Conservation (phyloP, 2,888 invertebrate species). For the Calliscelio sp. region DNA sequence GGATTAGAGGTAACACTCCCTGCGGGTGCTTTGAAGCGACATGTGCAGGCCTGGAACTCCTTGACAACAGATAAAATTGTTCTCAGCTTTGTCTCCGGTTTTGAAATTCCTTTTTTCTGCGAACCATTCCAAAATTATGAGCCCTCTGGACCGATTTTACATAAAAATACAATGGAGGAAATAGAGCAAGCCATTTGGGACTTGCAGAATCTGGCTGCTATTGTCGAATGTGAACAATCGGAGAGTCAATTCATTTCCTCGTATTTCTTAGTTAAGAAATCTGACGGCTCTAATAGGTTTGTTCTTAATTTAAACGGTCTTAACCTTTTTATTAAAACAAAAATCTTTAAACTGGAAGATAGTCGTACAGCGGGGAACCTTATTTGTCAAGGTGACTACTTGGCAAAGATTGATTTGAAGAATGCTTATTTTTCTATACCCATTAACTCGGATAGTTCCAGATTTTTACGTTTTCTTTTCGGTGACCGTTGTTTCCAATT, state of each 20-base stretch:
- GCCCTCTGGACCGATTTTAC: background rate
- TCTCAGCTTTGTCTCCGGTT: slow-evolving; percentile 12
- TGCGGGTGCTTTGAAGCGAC: background rate
- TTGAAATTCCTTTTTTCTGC: background rate
- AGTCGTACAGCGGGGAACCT: slow-evolving; percentile 15
- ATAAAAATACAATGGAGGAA: background rate
- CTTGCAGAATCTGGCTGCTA: slow-evolving; percentile 27
- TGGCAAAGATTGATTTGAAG: slow-evolving; percentile 50
- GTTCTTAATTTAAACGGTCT: slow-evolving; percentile 57
- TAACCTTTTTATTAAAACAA: slow-evolving; percentile 43
- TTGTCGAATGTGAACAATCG: slow-evolving; percentile 9
- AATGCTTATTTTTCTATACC: slow-evolving; percentile 55
- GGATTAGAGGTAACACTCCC: slow-evolving; percentile 13
- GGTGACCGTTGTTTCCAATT: slow-evolving; percentile 48
- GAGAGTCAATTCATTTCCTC: slow-evolving; percentile 27
- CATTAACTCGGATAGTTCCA: slow-evolving; percentile 15
- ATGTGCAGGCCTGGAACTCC: background rate
- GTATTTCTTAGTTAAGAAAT: slow-evolving; percentile 39
- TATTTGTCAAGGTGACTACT: slow-evolving; percentile 14
- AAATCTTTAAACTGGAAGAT: slow-evolving; percentile 58
- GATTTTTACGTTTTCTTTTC: slow-evolving; percentile 52
- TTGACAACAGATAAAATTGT: slow-evolving; percentile 35
- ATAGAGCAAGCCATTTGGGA: background rate
- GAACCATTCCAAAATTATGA: background rate
- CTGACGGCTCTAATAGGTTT: slow-evolving; percentile 42